Base-by-base conservation (phyloP, 1,140 invertebrate species). In the Drosophila persimilis region DNA sequence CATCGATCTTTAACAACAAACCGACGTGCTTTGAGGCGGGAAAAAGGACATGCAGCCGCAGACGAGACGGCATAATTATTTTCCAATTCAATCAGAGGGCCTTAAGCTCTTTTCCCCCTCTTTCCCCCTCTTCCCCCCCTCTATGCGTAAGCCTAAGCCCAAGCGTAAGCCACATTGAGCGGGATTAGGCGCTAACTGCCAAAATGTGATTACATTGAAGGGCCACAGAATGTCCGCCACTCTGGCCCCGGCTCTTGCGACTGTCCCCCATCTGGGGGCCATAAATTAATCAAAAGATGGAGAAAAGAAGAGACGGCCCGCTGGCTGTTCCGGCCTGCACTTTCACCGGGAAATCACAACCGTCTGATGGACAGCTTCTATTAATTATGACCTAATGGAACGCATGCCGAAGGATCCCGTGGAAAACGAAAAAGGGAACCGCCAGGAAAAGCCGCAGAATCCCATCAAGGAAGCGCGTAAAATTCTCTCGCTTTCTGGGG, bases 121-220 rank as follows among this genome's bases (percentile, higher is more conserved):
- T 15, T 15, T 0, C 15, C 15, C 15, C 15, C 41, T 5, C 43
- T 20, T 20, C 29, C 8, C 20, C 44, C 41, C 31, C 47, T 70
- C 24, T 26, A 6, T 5, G 24, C 24, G 2, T 3, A 60, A 74
- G 59, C 20, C 47, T 44, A 63, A 74, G 59, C 20, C 47, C 39
- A 67, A 53, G 41, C 43, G 74, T 88, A 64, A 88, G 74, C 81
- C 74, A 72, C 66, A 81, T 86, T 86, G 81, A 86, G 83, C 83
- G 57, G 83, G 83, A 86, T 86, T 86, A 86, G 71, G 57, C 78
- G 74, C 74, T 75, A 88, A 85, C 80, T 84, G 77, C 80, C 55
- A 70, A 61, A 75, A 73, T 83, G 75, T 84, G 80, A 83, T 80
- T 76, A 73, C 74, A 50, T 54, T 62, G 51, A 47, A 58, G 66